Conservation (phyloP, 2,113 vertebrate genomes). For the Herpailurus yagouaroundi region DNA sequence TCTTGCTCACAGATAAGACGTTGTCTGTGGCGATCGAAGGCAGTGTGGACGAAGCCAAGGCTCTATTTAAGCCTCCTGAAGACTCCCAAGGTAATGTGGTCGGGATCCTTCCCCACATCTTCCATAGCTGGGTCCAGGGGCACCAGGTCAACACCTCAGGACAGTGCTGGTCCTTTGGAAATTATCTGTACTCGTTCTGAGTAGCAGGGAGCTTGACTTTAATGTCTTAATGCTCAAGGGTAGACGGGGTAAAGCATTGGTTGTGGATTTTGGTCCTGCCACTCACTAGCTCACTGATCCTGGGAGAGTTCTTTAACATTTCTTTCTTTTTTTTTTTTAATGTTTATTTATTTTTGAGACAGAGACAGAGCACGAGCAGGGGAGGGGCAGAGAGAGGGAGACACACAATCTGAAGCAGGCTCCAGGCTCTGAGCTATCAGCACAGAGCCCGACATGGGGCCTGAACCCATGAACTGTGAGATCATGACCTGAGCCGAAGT, state of each 20-base stretch:
- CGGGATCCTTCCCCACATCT: background rate
- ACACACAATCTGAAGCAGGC: too few species aligned
- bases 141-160: background rate
- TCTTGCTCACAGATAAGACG: constrained; percentile 91
- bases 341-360: too few species aligned
- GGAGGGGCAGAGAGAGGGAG: too few species aligned
- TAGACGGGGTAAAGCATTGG: background rate
- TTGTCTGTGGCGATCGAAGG: constrained; percentile 93
- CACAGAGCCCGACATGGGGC: too few species aligned
- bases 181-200: background rate
- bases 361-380: too few species aligned
- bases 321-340: too few species aligned
- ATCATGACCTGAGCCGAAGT: too few species aligned
- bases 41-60: constrained; percentile 97
- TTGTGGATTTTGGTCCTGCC: background rate
- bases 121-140: background rate
- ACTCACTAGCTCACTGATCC: background rate
- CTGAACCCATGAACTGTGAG: too few species aligned
- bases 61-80: constrained; percentile 96
- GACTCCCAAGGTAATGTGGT: constrained; percentile 94
- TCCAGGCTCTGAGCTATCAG: too few species aligned
- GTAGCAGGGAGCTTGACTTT: background rate
- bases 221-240: background rate
- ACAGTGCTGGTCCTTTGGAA: background rate
- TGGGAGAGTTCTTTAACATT: background rate